Conservation (phyloP, 2,888 invertebrate genomes). For the Polydrusus pterygomalis region DNA sequence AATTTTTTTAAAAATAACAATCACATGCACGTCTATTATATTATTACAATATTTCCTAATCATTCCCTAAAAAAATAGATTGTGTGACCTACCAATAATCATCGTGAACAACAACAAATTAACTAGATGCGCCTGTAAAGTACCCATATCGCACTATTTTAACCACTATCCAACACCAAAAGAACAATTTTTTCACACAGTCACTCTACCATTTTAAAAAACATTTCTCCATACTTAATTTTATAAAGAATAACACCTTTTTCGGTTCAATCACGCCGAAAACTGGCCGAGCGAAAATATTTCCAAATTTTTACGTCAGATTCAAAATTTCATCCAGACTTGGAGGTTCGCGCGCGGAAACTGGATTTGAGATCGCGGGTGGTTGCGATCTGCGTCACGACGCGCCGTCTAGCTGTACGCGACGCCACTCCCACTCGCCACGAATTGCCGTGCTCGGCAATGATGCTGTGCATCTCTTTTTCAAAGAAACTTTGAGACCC, state of each 20-base stretch:
- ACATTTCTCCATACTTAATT: not conserved
- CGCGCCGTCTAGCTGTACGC: slow-evolving; percentile 50
- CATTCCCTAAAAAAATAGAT: not conserved
- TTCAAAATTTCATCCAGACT: slow-evolving; percentile 32
- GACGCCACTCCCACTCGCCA: slow-evolving; percentile 52
- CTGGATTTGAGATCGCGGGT: slow-evolving; percentile 42
- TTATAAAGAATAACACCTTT: not conserved
- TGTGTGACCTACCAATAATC: slow-evolving; percentile 22
- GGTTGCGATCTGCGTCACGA: slow-evolving; percentile 50
- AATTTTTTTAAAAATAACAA: too few species aligned
- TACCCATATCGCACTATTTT: slow-evolving; percentile 12
- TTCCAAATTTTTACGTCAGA: slow-evolving; percentile 25
- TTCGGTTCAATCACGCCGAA: not conserved
- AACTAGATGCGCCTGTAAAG: slow-evolving; percentile 6
- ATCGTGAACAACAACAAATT: slow-evolving; percentile 25
- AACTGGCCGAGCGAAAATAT: slow-evolving; percentile 11
- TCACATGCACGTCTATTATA: not conserved
- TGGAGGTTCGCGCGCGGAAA: slow-evolving; percentile 47
- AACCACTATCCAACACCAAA: slow-evolving; percentile 20
- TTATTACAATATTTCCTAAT: too few species aligned
- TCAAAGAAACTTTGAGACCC: slow-evolving; percentile 25
- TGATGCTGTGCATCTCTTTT: slow-evolving; percentile 44
- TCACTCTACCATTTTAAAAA: slow-evolving; percentile 9
- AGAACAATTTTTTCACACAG: slow-evolving; percentile 14
- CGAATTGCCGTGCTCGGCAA: slow-evolving; percentile 47